phyloP scores from a whole-genome alignment of 2,888 invertebrate genomes.

The Andrena camellia region DNA sequence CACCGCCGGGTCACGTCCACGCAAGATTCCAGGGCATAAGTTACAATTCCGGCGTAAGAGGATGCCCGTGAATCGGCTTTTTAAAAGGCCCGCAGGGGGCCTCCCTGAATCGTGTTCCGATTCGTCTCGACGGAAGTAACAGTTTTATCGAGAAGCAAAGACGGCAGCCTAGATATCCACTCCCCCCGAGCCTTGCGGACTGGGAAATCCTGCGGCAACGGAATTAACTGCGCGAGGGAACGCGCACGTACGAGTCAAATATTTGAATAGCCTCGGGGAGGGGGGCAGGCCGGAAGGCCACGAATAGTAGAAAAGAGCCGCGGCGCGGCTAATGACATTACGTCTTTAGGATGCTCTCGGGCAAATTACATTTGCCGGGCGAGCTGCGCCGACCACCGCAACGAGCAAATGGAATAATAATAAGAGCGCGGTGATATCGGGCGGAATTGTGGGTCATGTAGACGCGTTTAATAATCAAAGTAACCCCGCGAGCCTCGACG shows the following conservation, averaged over 20 bases:
- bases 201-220: slow-evolving; percentile 24
- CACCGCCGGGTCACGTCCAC: slow-evolving; percentile 63
- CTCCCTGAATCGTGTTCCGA: not conserved
- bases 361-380: slow-evolving; percentile 71
- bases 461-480: slow-evolving; percentile 70
- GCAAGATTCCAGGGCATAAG: slow-evolving; percentile 68
- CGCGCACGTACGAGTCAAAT: slow-evolving; percentile 51
- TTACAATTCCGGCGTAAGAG: slow-evolving; percentile 56
- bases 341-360: slow-evolving; percentile 71
- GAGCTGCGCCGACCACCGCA: slow-evolving; percentile 35
- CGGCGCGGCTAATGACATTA: slow-evolving; percentile 68
- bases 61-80: slow-evolving; percentile 57
- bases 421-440: slow-evolving; percentile 67
- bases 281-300: slow-evolving; percentile 19
- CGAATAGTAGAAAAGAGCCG: slow-evolving; percentile 67
- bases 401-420: slow-evolving; percentile 68
- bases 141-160: slow-evolving; percentile 60
- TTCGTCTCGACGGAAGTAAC: slow-evolving; percentile 47
- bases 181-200: too few species aligned
- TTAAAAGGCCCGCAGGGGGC: slow-evolving; percentile 35
- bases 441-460: slow-evolving; percentile 61
- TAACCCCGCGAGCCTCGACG: slow-evolving; percentile 29
- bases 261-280: slow-evolving; percentile 60
- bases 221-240: slow-evolving; percentile 23
- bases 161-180: too few species aligned